Evolutionary conservation across 2,797 vertebrate genomes (phyloP).

Genomic region (Echiichthys vipera): DNA sequence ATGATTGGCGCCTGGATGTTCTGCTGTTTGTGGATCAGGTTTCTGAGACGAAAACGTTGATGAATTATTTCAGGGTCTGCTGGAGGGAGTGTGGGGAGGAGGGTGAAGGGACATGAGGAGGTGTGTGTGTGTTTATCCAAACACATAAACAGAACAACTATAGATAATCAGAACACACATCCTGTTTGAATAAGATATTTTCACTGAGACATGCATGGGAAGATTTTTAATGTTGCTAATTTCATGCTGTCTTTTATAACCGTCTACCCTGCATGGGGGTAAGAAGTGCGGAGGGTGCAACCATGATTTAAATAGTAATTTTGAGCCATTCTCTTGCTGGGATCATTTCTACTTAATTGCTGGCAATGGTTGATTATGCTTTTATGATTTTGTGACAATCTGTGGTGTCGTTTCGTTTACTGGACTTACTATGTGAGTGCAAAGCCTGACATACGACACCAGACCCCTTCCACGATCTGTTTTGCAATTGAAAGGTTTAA

Average conservation of each 20-base stretch:
- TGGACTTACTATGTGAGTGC: too few relatives aligned
- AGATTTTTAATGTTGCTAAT: constrained; percentile 12
- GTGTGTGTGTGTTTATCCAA: not conserved
- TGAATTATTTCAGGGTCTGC: constrained; percentile 61
- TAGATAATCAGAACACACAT: not conserved
- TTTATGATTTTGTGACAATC: not conserved
- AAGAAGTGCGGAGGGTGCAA: constrained; percentile 23
- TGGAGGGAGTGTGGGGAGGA: constrained; percentile 19
- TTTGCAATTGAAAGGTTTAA: too few relatives aligned
- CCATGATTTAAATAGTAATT: constrained; percentile 31
- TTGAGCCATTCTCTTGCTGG: constrained; percentile 1
- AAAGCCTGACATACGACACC: too few relatives aligned
- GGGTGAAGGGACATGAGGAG: not conserved
- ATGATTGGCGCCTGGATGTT: constrained; percentile 42
- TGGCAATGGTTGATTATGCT: not conserved
- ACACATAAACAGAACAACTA: not conserved
- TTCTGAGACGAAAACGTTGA: constrained; percentile 33
- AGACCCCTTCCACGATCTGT: too few relatives aligned
- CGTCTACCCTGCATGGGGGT: constrained; percentile 3
- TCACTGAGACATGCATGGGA: not conserved
- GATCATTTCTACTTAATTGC: constrained; percentile 13
- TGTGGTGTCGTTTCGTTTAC: too few relatives aligned
- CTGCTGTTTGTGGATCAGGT: constrained; percentile 56
- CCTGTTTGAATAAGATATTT: constrained; percentile 11
- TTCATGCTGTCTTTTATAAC: constrained; percentile 27